Conservation (phyloP, 1,140 invertebrate genomes). For the Brachionus paranguensis region DNA sequence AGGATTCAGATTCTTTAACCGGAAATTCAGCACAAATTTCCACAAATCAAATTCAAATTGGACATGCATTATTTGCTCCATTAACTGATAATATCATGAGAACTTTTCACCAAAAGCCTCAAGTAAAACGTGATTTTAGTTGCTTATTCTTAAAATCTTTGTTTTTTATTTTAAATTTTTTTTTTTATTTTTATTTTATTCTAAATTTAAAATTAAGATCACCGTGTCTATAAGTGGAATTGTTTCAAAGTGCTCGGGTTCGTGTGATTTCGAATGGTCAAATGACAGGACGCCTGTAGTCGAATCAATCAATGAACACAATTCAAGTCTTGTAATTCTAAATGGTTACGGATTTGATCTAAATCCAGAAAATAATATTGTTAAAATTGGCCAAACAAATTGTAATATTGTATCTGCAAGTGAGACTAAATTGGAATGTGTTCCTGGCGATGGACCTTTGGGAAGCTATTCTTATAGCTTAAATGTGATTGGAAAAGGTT, state of each 20-base stretch:
- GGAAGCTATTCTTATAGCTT: slow-evolving; percentile 44
- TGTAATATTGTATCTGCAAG: slow-evolving; percentile 41
- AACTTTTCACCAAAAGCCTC: slow-evolving; percentile 44
- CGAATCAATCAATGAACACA: not conserved
- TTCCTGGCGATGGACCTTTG: slow-evolving; percentile 44
- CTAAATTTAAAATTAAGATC: not conserved
- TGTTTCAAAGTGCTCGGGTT: not conserved
- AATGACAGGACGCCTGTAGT: not conserved
- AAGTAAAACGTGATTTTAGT: not conserved
- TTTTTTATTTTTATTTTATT: not conserved
- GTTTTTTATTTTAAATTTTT: not conserved
- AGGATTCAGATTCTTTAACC: not conserved
- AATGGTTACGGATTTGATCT: slow-evolving; percentile 41
- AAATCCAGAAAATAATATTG: slow-evolving; percentile 41
- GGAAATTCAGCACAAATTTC: not conserved
- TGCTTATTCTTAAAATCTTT: not conserved
- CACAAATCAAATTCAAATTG: not conserved
- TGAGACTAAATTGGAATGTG: slow-evolving; percentile 43
- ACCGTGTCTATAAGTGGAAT: not conserved
- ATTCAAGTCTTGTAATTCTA: not conserved
- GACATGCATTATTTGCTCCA: slow-evolving; percentile 41
- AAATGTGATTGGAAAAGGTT: slow-evolving; percentile 42
- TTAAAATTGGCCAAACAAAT: slow-evolving; percentile 42
- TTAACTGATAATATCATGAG: slow-evolving; percentile 46
- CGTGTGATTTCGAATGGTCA: slow-evolving; percentile 20